These are phyloP conservation scores for Vireo altiloquus DNA, from an alignment of 2,113 vertebrate genomes.

Conservation along the genomic window DNA sequence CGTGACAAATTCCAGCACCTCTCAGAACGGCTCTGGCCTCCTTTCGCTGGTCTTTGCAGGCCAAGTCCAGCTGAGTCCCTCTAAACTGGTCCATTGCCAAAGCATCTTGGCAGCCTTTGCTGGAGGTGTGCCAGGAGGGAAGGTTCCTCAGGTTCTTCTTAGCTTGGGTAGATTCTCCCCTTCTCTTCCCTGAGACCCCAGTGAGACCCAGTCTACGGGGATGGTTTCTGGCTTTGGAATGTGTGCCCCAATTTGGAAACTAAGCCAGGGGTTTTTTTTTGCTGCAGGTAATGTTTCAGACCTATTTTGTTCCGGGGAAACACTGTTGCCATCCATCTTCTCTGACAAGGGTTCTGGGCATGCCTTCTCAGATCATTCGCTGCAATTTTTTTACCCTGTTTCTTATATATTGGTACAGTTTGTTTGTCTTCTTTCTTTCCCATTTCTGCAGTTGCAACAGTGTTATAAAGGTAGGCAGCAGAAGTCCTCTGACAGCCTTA, in stretches of 20 bases:
- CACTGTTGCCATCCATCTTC: neutral
- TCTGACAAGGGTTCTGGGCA: neutral
- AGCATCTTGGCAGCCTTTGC: neutral
- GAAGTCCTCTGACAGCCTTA: neutral
- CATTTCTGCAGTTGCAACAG: neutral
- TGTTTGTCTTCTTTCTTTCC: neutral
- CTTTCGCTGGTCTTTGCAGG: neutral
- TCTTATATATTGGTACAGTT: neutral
- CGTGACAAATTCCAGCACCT: neutral
- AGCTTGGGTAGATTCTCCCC: neutral
- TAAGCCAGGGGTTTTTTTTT: neutral
- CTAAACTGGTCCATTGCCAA: neutral
- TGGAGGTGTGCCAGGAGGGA: neutral
- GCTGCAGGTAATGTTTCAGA: neutral
- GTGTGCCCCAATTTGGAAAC: neutral
- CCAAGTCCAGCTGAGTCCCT: slow-evolving; percentile 7
- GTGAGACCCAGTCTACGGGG: neutral
- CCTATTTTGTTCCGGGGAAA: neutral
- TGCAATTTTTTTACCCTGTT: neutral
- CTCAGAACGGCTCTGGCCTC: neutral
- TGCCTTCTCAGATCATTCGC: neutral
- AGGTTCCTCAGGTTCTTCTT: neutral
- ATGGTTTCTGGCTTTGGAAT: neutral
- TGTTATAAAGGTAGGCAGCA: neutral
- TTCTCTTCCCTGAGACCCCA: neutral